Conservation (phyloP, 2,113 vertebrate species). For the Zosterops pallidus region DNA sequence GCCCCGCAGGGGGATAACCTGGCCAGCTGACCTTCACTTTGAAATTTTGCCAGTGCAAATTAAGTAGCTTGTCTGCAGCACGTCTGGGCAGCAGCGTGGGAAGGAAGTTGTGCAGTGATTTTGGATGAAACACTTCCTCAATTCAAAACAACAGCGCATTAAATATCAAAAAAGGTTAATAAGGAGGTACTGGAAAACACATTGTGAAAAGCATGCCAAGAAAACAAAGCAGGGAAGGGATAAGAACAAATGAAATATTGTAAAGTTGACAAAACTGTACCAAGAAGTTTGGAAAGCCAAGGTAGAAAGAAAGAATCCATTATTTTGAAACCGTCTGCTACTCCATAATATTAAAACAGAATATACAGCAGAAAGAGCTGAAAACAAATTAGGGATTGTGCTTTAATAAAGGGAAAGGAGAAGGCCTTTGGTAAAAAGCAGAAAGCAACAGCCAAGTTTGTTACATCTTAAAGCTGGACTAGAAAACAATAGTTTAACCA, state of each 20-base stretch:
- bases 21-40: constrained; percentile 47
- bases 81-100: neutral
- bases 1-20: neutral
- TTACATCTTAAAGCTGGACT: neutral
- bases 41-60: constrained; percentile 59
- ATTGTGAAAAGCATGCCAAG: neutral
- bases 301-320: neutral
- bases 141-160: neutral
- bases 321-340: neutral
- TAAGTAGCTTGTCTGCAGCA: constrained; percentile 38
- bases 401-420: neutral
- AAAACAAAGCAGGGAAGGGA: neutral
- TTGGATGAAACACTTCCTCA: constrained; percentile 49
- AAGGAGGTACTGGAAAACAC: neutral
- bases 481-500: neutral
- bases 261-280: neutral
- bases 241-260: neutral
- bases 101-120: constrained; percentile 49
- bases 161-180: constrained; percentile 17
- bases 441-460: neutral
- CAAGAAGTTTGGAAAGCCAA: neutral
- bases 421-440: neutral
- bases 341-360: neutral
- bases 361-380: neutral
- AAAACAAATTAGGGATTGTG: neutral